A percentile compares a stretch with the other conserved stretches of the same genome.
phyloP scores from a whole-genome alignment of 2,113 vertebrate genomes.

The Zosterops lateralis region DNA sequence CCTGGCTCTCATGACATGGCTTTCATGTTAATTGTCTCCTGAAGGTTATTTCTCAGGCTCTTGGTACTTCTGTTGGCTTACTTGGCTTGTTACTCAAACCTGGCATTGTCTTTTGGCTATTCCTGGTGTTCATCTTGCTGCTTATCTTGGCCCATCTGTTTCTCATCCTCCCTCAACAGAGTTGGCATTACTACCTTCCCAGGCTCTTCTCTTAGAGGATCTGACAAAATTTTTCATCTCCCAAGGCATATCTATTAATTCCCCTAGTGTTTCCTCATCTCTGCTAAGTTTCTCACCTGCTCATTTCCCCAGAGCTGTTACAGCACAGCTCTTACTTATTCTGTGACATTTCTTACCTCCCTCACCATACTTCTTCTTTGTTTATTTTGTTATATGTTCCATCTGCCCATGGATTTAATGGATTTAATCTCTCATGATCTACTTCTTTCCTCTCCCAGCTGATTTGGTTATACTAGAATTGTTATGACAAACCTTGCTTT shows the following conservation, averaged over 20 bases:
- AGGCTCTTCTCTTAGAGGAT: slow-evolving; percentile 19
- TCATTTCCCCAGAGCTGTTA: not conserved
- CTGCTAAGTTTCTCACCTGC: not conserved
- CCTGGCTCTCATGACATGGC: not conserved
- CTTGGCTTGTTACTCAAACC: not conserved
- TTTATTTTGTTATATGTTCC: not conserved
- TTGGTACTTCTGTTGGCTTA: not conserved
- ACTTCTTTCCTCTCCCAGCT: not conserved
- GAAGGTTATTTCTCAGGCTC: slow-evolving; percentile 23
- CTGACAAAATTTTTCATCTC: slow-evolving; percentile 4
- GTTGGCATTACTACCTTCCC: not conserved
- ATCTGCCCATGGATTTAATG: not conserved
- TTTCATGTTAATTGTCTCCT: slow-evolving; percentile 27
- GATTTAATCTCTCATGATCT: not conserved
- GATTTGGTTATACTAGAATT: not conserved
- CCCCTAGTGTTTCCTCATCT: not conserved
- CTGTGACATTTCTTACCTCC: not conserved
- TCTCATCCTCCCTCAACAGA: not conserved
- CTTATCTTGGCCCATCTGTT: slow-evolving; percentile 41
- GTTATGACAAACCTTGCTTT: not conserved
- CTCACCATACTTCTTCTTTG: not conserved
- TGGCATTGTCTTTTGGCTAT: slow-evolving; percentile 15
- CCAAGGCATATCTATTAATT: slow-evolving; percentile 1
- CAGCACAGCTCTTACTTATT: not conserved
- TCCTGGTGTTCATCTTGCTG: not conserved